Conservation (phyloP, 1,140 invertebrate species). For the Berghia stephanieae region DNA sequence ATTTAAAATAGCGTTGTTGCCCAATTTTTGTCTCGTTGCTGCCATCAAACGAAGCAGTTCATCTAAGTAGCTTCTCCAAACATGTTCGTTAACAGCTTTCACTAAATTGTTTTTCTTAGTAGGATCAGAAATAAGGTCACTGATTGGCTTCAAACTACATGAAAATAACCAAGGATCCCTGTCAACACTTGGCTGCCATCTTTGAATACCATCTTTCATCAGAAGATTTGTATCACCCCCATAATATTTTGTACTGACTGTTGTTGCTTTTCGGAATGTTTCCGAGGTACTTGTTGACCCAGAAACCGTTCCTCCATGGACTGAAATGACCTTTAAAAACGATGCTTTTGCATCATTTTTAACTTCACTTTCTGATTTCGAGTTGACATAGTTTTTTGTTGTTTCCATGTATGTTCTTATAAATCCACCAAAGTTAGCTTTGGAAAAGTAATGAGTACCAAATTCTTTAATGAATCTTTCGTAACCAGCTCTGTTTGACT, state of each 20-base stretch:
- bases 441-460: conserved; percentile 29
- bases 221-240: conserved; percentile 25
- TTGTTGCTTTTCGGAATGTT: too few relatives aligned
- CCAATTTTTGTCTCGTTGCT: too few relatives aligned
- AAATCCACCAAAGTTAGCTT: conserved; percentile 24
- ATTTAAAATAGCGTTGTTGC: too few relatives aligned
- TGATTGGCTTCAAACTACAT: conserved; percentile 17
- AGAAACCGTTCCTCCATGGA: neutral
- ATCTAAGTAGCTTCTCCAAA: neutral
- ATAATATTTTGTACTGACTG: neutral
- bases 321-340: conserved; percentile 24
- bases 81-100: conserved; percentile 3
- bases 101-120: conserved; percentile 6
- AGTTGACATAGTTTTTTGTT: neutral
- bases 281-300: conserved; percentile 19
- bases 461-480: conserved; percentile 20
- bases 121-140: conserved; percentile 11
- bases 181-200: conserved; percentile 23
- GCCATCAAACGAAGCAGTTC: too few relatives aligned
- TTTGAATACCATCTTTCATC: neutral
- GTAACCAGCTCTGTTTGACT: neutral
- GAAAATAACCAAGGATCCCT: conserved; percentile 27
- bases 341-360: conserved; percentile 25
- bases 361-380: conserved; percentile 1
- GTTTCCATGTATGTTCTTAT: conserved; percentile 17